Evolutionary conservation across 2,797 vertebrate genomes (phyloP).

Genomic region (Paedocypris micromegethes): DNA sequence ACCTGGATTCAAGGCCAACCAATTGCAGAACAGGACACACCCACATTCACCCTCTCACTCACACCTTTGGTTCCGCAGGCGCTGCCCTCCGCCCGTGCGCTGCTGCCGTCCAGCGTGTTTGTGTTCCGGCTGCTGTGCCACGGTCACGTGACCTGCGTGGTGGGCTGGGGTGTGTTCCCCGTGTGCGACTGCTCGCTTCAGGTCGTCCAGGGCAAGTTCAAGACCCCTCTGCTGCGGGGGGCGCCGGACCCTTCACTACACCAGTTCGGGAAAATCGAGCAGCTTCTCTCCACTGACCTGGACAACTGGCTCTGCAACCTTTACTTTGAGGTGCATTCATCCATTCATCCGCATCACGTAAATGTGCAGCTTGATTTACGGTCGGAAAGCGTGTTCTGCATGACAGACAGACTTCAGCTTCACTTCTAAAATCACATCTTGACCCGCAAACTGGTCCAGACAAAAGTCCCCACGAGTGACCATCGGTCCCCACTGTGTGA

Average conservation of each 20-base stretch:
- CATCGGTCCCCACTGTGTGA: no score
- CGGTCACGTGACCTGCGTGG: constrained; percentile 57
- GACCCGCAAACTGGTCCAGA: no score
- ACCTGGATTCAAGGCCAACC: no score
- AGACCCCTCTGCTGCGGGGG: constrained; percentile 80
- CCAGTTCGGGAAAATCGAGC: constrained; percentile 81
- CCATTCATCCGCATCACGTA: neutral
- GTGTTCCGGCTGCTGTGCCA: constrained; percentile 76
- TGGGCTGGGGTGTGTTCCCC: constrained; percentile 87
- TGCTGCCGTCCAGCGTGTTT: constrained; percentile 74
- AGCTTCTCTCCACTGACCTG: constrained; percentile 78
- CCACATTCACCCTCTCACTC: neutral
- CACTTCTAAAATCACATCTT: no score
- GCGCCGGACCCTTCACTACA: constrained; percentile 67
- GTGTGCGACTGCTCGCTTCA: constrained; percentile 69
- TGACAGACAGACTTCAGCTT: no score
- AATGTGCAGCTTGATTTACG: no score
- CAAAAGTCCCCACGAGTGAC: no score
- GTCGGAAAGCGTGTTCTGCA: no score
- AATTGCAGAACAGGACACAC: no score
- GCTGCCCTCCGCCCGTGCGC: constrained; percentile 67
- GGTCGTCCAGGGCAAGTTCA: constrained; percentile 82
- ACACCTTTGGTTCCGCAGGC: constrained; percentile 57
- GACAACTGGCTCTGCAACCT: constrained; percentile 93
- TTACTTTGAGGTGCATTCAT: constrained; percentile 82